A percentile compares a stretch with the other conserved stretches of the same genome.
Conservation (phyloP, 1,140 invertebrate genomes). For the Philopotamus ludificatus region DNA sequence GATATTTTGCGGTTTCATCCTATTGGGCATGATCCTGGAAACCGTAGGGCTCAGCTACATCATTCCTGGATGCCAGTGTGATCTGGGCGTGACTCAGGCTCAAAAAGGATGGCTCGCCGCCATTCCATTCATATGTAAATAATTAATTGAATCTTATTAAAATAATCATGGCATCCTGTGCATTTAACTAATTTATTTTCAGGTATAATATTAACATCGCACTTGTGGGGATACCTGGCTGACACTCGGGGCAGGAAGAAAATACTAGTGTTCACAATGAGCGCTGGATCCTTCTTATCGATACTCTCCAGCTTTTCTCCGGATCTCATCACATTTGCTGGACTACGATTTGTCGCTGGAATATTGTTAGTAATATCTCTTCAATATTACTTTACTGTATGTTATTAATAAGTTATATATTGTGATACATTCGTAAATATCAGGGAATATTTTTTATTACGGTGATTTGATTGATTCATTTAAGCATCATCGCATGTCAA, state of each 20-base stretch:
- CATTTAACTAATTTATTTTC: background rate
- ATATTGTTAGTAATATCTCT: conserved; percentile 34
- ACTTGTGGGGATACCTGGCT: conserved; percentile 77
- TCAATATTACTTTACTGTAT: background rate
- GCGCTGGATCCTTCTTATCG: conserved; percentile 65
- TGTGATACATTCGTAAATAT: too few relatives aligned
- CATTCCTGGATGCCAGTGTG: conserved; percentile 66
- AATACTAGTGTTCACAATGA: conserved; percentile 67
- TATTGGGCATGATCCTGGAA: conserved; percentile 62
- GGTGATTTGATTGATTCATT: too few relatives aligned
- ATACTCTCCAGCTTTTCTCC: conserved; percentile 68
- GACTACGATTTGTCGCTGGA: conserved; percentile 64
- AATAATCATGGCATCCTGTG: too few relatives aligned
- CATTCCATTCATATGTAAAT: conserved; percentile 63
- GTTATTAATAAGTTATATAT: too few relatives aligned
- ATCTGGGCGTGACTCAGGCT: conserved; percentile 61
- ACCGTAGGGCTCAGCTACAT: conserved; percentile 65
- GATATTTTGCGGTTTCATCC: conserved; percentile 55
- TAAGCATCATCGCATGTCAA: too few relatives aligned
- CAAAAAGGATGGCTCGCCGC: conserved; percentile 68
- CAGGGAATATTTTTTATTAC: too few relatives aligned
- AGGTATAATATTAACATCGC: conserved; percentile 58
- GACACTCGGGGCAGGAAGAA: conserved; percentile 72
- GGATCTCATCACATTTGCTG: conserved; percentile 65
- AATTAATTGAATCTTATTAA: background rate